Evolutionary conservation across 2,888 invertebrate genomes (phyloP).

Genomic region (Polietes domitor): DNA sequence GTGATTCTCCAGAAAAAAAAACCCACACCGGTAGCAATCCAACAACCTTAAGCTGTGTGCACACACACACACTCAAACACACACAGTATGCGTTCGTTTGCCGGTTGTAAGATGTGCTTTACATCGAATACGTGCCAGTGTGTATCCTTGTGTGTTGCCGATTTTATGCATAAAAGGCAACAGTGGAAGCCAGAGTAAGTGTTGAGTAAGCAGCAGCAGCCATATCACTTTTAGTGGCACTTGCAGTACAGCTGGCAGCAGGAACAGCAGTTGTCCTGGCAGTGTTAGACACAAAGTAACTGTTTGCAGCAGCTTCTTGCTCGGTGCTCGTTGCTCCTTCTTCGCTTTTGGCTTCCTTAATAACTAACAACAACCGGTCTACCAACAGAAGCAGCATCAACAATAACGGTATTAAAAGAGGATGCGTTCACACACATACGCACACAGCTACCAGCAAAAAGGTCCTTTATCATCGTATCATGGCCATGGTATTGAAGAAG

Average conservation of each 20-base stretch:
- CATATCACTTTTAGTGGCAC: background rate
- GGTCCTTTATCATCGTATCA: slow-evolving; percentile 8
- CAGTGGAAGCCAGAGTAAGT: background rate
- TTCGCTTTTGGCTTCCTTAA: background rate
- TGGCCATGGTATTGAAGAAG: slow-evolving; percentile 11
- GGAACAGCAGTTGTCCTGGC: slow-evolving; percentile 23
- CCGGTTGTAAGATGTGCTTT: slow-evolving; percentile 9
- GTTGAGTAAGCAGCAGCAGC: slow-evolving; percentile 6
- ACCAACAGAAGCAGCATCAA: slow-evolving; percentile 2
- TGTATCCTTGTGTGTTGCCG: background rate
- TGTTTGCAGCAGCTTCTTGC: background rate
- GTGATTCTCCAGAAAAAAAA: too few species aligned
- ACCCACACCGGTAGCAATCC: background rate
- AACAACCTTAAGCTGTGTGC: background rate
- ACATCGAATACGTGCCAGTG: background rate
- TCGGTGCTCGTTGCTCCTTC: background rate
- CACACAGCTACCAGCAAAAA: background rate
- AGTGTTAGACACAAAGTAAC: slow-evolving; percentile 22
- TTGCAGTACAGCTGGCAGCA: background rate
- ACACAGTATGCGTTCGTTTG: slow-evolving; percentile 23
- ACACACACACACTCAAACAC: background rate
- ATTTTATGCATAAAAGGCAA: slow-evolving; percentile 8
- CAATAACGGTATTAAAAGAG: slow-evolving; percentile 4
- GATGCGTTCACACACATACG: background rate
- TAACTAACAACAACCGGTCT: background rate